Conservation (phyloP, 2,113 vertebrate genomes). For the Hemiscyllium ocellatum region DNA sequence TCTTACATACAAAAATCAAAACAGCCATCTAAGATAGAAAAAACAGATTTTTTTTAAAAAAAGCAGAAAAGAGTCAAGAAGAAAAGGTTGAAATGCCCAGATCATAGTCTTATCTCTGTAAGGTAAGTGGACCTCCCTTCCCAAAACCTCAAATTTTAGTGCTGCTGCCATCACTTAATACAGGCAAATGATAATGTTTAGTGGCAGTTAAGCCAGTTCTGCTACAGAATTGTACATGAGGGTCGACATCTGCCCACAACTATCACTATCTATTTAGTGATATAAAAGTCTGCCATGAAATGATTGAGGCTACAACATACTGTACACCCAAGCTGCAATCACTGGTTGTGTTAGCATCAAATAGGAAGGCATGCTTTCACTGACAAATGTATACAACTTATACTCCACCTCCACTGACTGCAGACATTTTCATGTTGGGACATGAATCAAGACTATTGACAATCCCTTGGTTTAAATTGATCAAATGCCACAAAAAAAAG, state of each 20-base stretch:
- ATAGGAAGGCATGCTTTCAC: background rate
- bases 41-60: no score
- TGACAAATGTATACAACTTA: background rate
- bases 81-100: no score
- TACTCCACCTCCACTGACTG: background rate
- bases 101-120: no score
- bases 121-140: no score
- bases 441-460: slow-evolving; percentile 1
- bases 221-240: background rate
- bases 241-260: background rate
- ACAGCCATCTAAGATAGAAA: no score
- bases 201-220: background rate
- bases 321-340: background rate
- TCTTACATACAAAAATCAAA: no score
- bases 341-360: background rate
- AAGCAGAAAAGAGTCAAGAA: no score
- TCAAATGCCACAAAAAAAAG: background rate
- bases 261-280: background rate
- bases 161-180: no score
- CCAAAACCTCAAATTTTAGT: no score
- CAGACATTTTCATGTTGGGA: background rate
- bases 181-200: no score
- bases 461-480: slow-evolving; percentile 4
- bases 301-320: background rate
- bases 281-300: background rate